Evolutionary conservation across 2,797 vertebrate genomes (phyloP).

Genomic region (Channallabes apus): DNA sequence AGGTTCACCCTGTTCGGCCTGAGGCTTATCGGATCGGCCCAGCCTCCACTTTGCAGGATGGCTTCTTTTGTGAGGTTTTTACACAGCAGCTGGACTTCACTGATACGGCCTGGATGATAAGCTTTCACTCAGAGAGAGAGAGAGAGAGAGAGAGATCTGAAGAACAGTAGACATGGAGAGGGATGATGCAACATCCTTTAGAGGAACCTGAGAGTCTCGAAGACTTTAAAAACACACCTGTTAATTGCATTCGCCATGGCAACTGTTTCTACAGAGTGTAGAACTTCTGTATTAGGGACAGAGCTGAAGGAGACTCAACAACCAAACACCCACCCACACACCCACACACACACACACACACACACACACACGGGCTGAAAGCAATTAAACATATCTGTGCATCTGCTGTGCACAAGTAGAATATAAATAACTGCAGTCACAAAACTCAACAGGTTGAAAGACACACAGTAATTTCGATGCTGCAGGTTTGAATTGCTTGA

Average conservation of each 20-base stretch:
- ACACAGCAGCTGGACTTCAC: slow-evolving; percentile 17
- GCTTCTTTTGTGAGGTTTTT: neutral
- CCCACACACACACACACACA: neutral
- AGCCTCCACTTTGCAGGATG: neutral
- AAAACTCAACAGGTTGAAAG: neutral
- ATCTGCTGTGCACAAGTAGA: neutral
- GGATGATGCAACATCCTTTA: slow-evolving; percentile 18
- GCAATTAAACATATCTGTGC: neutral
- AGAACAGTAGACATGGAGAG: slow-evolving; percentile 28
- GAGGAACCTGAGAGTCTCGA: slow-evolving; percentile 29
- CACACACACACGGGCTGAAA: neutral
- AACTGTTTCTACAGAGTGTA: slow-evolving; percentile 33
- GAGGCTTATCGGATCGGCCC: neutral
- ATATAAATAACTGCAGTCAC: neutral
- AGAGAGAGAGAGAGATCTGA: neutral
- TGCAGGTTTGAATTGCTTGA: neutral
- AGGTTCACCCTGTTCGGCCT: slow-evolving; percentile 45
- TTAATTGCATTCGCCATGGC: slow-evolving; percentile 52
- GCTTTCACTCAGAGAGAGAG: slow-evolving; percentile 4
- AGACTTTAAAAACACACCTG: slow-evolving; percentile 40
- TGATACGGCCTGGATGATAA: neutral
- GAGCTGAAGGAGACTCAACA: slow-evolving; percentile 32
- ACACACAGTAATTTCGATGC: too few relatives aligned
- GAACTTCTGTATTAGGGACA: slow-evolving; percentile 33
- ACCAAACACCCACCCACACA: slow-evolving; percentile 6